Evolutionary conservation across 2,797 vertebrate species (phyloP), one percentile per base, ranked within the genome.

Genomic region (Anomalospiza imberbis): DNA sequence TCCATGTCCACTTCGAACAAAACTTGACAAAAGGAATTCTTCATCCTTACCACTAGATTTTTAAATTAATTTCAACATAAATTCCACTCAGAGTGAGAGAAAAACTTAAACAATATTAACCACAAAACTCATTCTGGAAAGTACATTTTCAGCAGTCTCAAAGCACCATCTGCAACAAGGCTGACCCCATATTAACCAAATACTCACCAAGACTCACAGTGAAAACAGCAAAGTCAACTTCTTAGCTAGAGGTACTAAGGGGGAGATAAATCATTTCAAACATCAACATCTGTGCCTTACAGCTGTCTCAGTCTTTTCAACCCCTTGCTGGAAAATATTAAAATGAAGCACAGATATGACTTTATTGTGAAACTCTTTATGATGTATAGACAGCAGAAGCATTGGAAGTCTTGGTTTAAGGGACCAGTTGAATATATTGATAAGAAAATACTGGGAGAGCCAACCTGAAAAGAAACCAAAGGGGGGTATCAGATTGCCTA

Each of bases 281-380:
- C 70, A 55, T 87, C 86, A 82, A 71, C 89, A 96, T 89, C 91
- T 96, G 89, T 85, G 82, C n/a, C 26, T 61, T 94, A 79, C 86
- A 95, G 68, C 65, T 96, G 94, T 89, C 80, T 95, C 71, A 68
- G 48, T 38, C 45, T 89, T 85, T 93, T 91, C 76, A 89, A 48
- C 19, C 24, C 22, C 47, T 57, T 80, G 25, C 34, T 84, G 72
- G 53, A 93, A 93, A 96, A 87, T 50, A 87, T 68, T 71, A 92
- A 92, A 91, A 89, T 72, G 16, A 91, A 91, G 36, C 24, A 75
- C 28, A 85, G 21, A 13, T 42, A 79, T 53, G 12, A 38, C 34
- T 82, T 93, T 74, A 61, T 9, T 50, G 24, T 44, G 32, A 75
- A 89, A 66, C 29, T 42, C 20, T n/a, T 67, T 18, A 44, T 70